phyloP scores from a whole-genome alignment of 1,140 invertebrate genomes.

The Danaus melanippus region DNA sequence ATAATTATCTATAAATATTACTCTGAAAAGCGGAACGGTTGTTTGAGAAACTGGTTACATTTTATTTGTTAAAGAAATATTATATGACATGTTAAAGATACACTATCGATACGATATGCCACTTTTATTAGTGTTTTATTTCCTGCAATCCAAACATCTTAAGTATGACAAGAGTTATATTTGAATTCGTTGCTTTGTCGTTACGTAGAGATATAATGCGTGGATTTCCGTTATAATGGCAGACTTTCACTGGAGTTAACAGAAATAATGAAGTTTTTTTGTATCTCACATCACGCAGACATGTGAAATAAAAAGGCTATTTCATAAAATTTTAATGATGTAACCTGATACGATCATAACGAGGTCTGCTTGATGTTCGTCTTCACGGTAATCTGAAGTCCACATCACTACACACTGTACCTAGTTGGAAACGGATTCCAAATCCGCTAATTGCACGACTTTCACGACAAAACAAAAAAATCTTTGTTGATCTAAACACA shows the following conservation, averaged over 20 bases:
- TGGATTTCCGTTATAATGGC: too few relatives aligned
- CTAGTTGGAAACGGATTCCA: slow-evolving; percentile 2
- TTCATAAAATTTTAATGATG: slow-evolving; percentile 27
- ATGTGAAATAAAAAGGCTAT: slow-evolving; percentile 7
- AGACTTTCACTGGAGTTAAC: too few relatives aligned
- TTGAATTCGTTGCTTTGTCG: too few relatives aligned
- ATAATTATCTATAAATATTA: slow-evolving; percentile 39
- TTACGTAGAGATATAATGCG: too few relatives aligned
- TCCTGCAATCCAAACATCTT: too few relatives aligned
- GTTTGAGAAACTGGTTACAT: slow-evolving; percentile 18
- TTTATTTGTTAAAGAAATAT: not conserved
- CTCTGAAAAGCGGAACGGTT: slow-evolving; percentile 19
- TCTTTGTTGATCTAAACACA: too few relatives aligned
- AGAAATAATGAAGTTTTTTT: too few relatives aligned
- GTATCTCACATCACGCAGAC: too few relatives aligned
- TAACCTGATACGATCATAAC: slow-evolving; percentile 26
- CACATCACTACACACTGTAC: slow-evolving; percentile 7
- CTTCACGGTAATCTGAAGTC: not conserved
- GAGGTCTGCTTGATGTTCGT: slow-evolving; percentile 16
- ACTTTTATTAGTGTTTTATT: too few relatives aligned
- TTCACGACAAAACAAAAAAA: too few relatives aligned
- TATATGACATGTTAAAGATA: slow-evolving; percentile 1
- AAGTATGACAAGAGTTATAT: too few relatives aligned
- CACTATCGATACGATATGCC: not conserved
- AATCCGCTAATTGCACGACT: too few relatives aligned